phyloP scores from a whole-genome alignment of 2,113 vertebrate genomes.

The Actinemys pallida region DNA sequence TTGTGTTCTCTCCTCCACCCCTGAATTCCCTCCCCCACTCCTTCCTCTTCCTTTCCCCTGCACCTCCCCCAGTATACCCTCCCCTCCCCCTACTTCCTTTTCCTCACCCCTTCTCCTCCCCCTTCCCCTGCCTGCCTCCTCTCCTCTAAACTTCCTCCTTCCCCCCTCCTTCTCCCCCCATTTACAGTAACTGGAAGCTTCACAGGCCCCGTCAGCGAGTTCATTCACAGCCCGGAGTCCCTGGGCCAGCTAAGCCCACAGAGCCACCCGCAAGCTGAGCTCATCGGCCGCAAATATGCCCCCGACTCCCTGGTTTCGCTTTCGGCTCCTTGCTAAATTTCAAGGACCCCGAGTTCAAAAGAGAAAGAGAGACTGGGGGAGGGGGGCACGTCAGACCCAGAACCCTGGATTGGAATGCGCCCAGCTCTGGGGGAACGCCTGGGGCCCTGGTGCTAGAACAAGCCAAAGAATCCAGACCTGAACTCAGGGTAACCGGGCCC shows the following conservation, averaged over 20 bases:
- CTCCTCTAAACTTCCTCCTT: not conserved
- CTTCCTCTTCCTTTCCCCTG: rapidly evolving
- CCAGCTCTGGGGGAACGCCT: not conserved
- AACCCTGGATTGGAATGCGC: not conserved
- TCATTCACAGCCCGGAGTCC: not conserved
- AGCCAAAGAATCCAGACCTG: not conserved
- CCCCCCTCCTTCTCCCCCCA: not conserved
- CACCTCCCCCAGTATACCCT: not conserved
- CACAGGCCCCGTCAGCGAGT: not conserved
- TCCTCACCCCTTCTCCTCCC: not conserved
- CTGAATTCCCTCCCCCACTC: not conserved
- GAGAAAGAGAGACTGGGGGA: not conserved
- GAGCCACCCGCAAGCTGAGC: not conserved
- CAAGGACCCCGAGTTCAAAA: not conserved
- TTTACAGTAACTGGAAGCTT: not conserved
- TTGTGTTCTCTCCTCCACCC: not conserved
- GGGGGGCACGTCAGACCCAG: not conserved
- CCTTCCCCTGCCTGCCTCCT: not conserved
- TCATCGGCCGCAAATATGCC: not conserved
- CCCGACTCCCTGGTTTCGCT: not conserved
- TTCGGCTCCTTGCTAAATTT: not conserved
- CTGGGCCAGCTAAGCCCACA: not conserved
- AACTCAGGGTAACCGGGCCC: not conserved
- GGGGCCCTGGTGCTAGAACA: not conserved
- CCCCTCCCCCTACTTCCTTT: rapidly evolving